Evolutionary conservation across 2,113 vertebrate species (phyloP).

Genomic region (Pomatostomus ruficeps): DNA sequence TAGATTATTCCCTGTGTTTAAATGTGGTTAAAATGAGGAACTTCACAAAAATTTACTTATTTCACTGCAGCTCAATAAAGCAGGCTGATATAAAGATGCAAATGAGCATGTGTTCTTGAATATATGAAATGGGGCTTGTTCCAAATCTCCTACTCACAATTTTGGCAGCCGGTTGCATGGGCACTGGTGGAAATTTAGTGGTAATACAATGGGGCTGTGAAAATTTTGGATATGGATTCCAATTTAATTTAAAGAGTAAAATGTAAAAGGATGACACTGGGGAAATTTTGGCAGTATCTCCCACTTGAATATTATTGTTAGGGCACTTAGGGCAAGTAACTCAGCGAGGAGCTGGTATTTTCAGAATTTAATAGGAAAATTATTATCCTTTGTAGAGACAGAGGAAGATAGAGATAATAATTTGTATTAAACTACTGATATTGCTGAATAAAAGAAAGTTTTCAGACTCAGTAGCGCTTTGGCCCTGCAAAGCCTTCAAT

Average conservation of each 20-base stretch:
- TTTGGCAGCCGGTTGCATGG: not conserved
- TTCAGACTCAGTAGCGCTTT: not conserved
- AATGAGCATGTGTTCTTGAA: not conserved
- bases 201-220: not conserved
- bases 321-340: not conserved
- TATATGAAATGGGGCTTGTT: not conserved
- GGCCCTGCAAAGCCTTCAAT: not conserved
- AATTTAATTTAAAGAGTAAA: not conserved
- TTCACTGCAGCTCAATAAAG: not conserved
- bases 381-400: not conserved
- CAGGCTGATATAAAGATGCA: not conserved
- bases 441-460: not conserved
- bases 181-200: not conserved
- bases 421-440: not conserved
- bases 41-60: not conserved
- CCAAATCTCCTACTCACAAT: not conserved
- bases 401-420: not conserved
- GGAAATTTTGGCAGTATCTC: not conserved
- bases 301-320: not conserved
- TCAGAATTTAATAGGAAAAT: not conserved
- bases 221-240: not conserved
- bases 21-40: not conserved
- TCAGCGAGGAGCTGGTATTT: not conserved
- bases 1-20: not conserved
- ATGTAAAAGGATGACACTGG: not conserved